Evolutionary conservation across 2,113 vertebrate genomes (phyloP), one percentile per base, ranked within the genome.

Genomic region (Notothenia rossii): DNA sequence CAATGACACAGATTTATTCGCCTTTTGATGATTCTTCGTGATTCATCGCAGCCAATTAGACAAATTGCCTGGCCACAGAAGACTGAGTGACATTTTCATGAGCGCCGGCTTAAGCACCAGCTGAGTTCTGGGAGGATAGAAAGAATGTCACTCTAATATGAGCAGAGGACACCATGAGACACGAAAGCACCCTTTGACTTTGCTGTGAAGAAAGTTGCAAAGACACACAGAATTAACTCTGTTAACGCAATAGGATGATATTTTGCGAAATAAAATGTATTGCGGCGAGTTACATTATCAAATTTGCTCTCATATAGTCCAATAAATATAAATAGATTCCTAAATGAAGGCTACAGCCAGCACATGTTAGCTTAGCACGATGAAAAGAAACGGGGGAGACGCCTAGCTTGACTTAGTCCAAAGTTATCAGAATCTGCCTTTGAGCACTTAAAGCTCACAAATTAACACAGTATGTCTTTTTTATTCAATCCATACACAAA

Each of bases 21-120:
- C 66, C 72, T 75, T 75, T 67, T 61, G 49, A 67, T 64, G 53
- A 59, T 68, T 80, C 15, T 64, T 58, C 49, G 20, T 73, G 68
- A 82, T 66, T 75, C 77, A 59, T 46, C 50, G 69, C 70, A 74
- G 78, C 63, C 72, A 77, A 77, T 84, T 82, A 69, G 48, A 82
- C 56, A 65, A 67, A 81, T 81, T 70, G 64, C 67, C 40, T 9
- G 59, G 18, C 60, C 78, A 3, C 45, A 63, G 59, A 74, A 59
- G 75, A 65, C 18, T 61, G 63, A 83, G 29, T 75, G 65, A 60
- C 45, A 20, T 73, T 81, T 75, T 33, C n/a, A 25, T 46, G 60
- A 65, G 68, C 3, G 1, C 40, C 5, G 25, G 20, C 68, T 83
- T 46, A 46, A 71, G 50, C 67, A 55, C 48, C 79, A 86, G 81